phyloP scores from a whole-genome alignment of 2,113 vertebrate species.

The Channa maculata region DNA sequence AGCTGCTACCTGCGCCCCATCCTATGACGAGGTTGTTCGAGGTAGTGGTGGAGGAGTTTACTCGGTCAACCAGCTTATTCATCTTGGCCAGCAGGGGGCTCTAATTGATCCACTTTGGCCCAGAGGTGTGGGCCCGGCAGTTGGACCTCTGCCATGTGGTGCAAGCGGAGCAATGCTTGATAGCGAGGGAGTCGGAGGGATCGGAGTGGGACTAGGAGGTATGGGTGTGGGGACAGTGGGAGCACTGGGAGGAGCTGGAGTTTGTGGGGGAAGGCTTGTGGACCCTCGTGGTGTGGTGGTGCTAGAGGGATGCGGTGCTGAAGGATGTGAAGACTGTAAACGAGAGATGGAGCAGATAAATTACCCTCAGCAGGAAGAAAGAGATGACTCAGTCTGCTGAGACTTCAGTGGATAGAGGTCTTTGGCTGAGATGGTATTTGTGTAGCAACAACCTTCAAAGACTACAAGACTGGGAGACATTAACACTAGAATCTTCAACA shows the following conservation, averaged over 20 bases:
- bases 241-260: slow-evolving; percentile 14
- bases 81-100: slow-evolving; percentile 76
- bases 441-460: not conserved
- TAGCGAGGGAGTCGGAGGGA: slow-evolving; percentile 62
- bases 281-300: slow-evolving; percentile 68
- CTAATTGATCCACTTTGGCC: slow-evolving; percentile 75
- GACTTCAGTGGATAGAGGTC: not conserved
- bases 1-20: slow-evolving; percentile 69
- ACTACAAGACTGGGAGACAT: slow-evolving; percentile 9
- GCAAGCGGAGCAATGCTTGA: slow-evolving; percentile 64
- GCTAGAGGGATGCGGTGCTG: slow-evolving; percentile 71
- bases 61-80: slow-evolving; percentile 82
- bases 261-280: slow-evolving; percentile 36
- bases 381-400: slow-evolving; percentile 77
- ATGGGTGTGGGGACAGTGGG: not conserved
- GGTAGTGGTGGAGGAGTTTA: slow-evolving; percentile 70
- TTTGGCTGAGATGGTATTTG: too few relatives aligned
- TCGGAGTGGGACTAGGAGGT: slow-evolving; percentile 19
- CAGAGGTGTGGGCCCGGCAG: slow-evolving; percentile 65
- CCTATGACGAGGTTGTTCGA: slow-evolving; percentile 81
- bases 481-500: too few relatives aligned
- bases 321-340: slow-evolving; percentile 83
- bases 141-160: slow-evolving; percentile 58
- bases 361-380: slow-evolving; percentile 67
- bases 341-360: slow-evolving; percentile 78